Conservation (phyloP, 2,797 vertebrate species). For the Pitangus sulphuratus region DNA sequence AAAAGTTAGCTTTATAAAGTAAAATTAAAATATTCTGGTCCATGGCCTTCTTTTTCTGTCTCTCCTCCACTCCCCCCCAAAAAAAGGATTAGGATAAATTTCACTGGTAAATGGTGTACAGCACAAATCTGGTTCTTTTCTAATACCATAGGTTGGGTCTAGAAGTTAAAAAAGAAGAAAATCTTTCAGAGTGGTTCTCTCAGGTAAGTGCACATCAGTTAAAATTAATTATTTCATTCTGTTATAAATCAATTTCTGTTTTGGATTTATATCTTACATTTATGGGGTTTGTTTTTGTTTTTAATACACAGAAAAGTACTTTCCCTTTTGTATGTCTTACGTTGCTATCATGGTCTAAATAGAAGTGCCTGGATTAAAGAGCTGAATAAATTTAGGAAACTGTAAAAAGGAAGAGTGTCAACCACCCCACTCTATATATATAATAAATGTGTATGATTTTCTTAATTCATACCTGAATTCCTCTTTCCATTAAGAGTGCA, state of each 20-base stretch:
- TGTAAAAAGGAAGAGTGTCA: not conserved
- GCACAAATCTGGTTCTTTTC: not conserved
- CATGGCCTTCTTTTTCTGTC: fast-evolving
- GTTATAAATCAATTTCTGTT: not conserved
- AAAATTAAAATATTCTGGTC: not conserved
- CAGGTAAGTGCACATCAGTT: slow-evolving; percentile 80
- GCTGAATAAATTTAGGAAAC: not conserved
- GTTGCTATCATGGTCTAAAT: not conserved
- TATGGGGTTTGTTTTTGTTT: not conserved
- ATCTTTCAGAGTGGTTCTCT: slow-evolving; percentile 96
- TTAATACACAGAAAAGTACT: not conserved
- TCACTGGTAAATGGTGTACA: not conserved
- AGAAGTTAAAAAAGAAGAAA: slow-evolving; percentile 96
- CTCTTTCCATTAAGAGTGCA: not conserved
- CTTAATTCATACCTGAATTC: not conserved
- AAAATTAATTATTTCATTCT: not conserved
- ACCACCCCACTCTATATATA: not conserved
- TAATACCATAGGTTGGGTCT: slow-evolving; percentile 85
- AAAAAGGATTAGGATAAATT: not conserved
- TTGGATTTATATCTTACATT: not conserved
- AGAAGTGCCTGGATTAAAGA: not conserved
- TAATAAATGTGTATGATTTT: not conserved
- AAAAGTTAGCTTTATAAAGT: not conserved
- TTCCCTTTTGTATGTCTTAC: not conserved
- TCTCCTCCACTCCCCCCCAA: fast-evolving